Conservation (phyloP, 2,113 vertebrate species). For the Papio anubis region DNA sequence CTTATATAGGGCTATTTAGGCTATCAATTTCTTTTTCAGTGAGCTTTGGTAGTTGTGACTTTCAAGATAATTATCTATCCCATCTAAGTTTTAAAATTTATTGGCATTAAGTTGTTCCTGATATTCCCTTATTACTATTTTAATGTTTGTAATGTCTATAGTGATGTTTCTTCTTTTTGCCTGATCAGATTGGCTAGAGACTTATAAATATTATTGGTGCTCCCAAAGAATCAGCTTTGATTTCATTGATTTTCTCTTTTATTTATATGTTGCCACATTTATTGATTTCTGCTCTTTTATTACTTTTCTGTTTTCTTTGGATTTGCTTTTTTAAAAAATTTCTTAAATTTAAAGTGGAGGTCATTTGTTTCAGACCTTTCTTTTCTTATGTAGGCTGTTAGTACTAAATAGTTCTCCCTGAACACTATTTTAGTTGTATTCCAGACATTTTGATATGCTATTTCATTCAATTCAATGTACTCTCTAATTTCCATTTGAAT, state of each 20-base stretch:
- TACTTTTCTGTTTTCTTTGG: background rate
- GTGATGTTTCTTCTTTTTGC: background rate
- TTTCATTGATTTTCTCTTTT: background rate
- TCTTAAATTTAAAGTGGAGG: background rate
- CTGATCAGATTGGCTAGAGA: background rate
- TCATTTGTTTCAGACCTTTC: background rate
- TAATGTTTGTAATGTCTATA: background rate
- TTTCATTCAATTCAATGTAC: background rate
- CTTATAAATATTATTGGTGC: background rate
- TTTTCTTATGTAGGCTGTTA: background rate
- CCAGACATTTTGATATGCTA: background rate
- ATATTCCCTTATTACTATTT: background rate
- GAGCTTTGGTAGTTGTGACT: background rate
- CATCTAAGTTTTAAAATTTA: background rate
- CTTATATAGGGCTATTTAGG: background rate
- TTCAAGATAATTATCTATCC: background rate
- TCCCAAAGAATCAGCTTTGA: background rate
- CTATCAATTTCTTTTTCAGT: background rate
- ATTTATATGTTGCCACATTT: background rate
- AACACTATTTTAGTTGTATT: background rate
- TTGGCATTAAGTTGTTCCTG: background rate
- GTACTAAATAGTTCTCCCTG: background rate
- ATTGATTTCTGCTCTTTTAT: background rate
- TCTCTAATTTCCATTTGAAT: background rate
- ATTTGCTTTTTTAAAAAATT: background rate